A percentile compares a stretch with the other conserved stretches of the same genome.
phyloP scores from a whole-genome alignment of 1,140 invertebrate genomes.

The Akabosia matsudoensis region DNA sequence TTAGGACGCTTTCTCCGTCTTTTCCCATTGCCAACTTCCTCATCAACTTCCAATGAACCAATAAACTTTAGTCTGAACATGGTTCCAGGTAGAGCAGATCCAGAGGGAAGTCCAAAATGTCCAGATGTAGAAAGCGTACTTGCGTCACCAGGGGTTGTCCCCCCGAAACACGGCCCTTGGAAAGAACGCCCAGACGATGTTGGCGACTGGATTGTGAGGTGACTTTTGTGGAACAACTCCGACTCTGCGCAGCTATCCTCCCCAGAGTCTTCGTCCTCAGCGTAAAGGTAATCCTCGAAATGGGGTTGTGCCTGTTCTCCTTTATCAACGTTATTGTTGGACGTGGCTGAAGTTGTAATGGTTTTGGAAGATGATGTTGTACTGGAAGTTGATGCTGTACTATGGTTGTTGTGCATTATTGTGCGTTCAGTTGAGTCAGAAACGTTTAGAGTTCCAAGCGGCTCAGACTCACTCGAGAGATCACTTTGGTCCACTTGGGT shows the following conservation, averaged over 20 bases:
- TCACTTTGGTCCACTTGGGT: constrained; percentile 21
- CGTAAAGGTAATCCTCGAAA: constrained; percentile 40
- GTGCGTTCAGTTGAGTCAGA: constrained; percentile 30
- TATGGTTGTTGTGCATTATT: constrained; percentile 18
- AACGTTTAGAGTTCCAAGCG: constrained; percentile 21
- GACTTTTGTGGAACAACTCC: constrained; percentile 33
- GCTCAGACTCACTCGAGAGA: constrained; percentile 8
- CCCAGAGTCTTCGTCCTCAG: constrained; percentile 42
- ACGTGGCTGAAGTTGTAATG: constrained; percentile 8
- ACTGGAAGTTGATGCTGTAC: neutral
- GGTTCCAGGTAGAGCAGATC: constrained; percentile 58
- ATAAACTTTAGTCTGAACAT: constrained; percentile 77
- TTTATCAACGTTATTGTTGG: constrained; percentile 33
- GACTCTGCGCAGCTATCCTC: constrained; percentile 46
- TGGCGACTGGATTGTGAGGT: neutral
- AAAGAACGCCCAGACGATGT: constrained; percentile 8
- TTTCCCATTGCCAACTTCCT: constrained; percentile 63
- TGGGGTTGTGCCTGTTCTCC: constrained; percentile 26
- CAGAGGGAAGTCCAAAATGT: constrained; percentile 40
- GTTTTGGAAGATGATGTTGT: constrained; percentile 21
- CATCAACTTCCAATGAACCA: constrained; percentile 78
- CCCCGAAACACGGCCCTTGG: constrained; percentile 12
- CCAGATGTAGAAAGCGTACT: constrained; percentile 16
- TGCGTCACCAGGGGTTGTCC: constrained; percentile 3
- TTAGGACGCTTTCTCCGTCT: constrained; percentile 71